Evolutionary conservation across 2,888 invertebrate species (phyloP).

Genomic region (Cerastis leucographa): DNA sequence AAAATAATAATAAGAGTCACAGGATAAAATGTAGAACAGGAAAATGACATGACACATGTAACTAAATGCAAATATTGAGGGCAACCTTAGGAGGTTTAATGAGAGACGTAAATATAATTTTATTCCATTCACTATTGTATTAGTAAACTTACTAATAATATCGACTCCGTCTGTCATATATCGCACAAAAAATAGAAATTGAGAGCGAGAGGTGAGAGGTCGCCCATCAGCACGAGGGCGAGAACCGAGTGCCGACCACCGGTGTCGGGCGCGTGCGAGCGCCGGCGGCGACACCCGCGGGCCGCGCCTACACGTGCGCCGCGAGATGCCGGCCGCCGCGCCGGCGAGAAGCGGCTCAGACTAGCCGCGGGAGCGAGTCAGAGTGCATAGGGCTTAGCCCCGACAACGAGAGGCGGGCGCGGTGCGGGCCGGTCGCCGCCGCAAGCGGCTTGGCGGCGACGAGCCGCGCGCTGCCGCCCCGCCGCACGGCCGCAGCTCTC

Average conservation of each 20-base stretch:
- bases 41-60: conserved; percentile 45
- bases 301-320: conserved; percentile 68
- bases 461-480: conserved; percentile 77
- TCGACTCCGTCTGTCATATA: conserved; percentile 74
- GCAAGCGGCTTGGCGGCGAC: conserved; percentile 68
- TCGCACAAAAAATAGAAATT: conserved; percentile 79
- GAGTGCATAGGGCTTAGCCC: conserved; percentile 85
- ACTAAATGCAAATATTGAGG: conserved; percentile 50
- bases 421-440: conserved; percentile 74
- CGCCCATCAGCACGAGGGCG: conserved; percentile 78
- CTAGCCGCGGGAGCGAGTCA: conserved; percentile 85
- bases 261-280: conserved; percentile 69
- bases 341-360: conserved; percentile 87
- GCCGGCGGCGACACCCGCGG: conserved; percentile 66
- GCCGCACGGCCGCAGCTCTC: conserved; percentile 83
- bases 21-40: conserved; percentile 34
- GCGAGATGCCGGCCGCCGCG: conserved; percentile 71
- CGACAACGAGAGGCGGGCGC: conserved; percentile 83
- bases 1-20: conserved; percentile 31
- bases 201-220: conserved; percentile 78
- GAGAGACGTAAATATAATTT: conserved; percentile 69
- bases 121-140: conserved; percentile 74
- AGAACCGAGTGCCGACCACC: conserved; percentile 74
- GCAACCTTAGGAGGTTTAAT: conserved; percentile 66
- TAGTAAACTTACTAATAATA: conserved; percentile 84